These are phyloP conservation scores for Haemorhous mexicanus DNA, from an alignment of 2,113 vertebrate genomes.

Conservation along the genomic window DNA sequence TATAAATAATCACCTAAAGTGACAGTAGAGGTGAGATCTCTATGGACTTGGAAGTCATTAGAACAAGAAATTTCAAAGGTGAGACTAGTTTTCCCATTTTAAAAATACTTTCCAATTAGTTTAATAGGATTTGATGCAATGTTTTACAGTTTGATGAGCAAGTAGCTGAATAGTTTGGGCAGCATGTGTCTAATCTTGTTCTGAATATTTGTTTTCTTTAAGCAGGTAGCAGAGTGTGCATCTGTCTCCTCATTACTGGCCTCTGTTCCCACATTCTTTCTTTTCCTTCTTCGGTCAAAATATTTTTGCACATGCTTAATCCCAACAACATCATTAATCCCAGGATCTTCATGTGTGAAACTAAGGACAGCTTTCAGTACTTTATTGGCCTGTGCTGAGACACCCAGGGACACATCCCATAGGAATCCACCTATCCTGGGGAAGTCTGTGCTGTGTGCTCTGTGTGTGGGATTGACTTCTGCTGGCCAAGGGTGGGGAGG, in stretches of 20 bases:
- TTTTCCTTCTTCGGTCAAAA: not conserved
- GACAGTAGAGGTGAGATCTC: not conserved
- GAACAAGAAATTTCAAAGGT: not conserved
- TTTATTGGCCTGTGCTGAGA: not conserved
- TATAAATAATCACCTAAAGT: not conserved
- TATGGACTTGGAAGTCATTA: not conserved
- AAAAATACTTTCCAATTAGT: not conserved
- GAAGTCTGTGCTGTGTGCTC: not conserved
- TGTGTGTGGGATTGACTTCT: not conserved
- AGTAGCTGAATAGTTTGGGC: not conserved
- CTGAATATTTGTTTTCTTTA: not conserved
- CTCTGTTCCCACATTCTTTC: not conserved
- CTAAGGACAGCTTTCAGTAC: not conserved
- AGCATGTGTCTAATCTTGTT: not conserved
- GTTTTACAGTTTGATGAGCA: not conserved
- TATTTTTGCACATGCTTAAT: not conserved
- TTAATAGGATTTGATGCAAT: not conserved
- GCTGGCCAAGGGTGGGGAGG: not conserved
- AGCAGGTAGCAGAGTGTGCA: not conserved
- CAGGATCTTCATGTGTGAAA: not conserved
- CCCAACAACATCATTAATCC: not conserved
- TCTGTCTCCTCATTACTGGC: not conserved
- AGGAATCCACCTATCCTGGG: not conserved
- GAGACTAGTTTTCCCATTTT: not conserved
- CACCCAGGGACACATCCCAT: not conserved